These are phyloP conservation scores for Sinocyclocheilus maitianheensis DNA, from an alignment of 2,113 vertebrate genomes.

Conservation along the genomic window DNA sequence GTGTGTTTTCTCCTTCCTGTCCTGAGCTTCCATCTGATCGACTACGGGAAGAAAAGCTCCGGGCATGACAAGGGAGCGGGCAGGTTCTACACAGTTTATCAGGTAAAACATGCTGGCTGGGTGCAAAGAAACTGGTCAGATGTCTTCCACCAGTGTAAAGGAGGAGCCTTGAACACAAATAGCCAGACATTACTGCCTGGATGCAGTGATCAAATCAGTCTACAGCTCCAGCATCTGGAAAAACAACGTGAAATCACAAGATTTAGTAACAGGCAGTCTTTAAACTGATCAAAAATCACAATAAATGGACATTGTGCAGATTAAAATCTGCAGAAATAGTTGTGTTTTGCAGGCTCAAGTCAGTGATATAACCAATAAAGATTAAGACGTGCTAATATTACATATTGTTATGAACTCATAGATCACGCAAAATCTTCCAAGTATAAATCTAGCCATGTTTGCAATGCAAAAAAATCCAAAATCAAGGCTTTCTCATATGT, in stretches of 20 bases:
- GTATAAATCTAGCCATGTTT: not conserved
- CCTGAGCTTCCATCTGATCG: conserved; percentile 32
- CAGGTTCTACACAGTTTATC: not conserved
- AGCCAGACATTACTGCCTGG: conserved; percentile 66
- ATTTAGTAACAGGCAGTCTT: not conserved
- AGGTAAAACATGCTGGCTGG: conserved; percentile 31
- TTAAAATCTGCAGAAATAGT: not conserved
- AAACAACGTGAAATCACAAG: not conserved
- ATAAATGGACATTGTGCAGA: not conserved
- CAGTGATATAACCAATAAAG: not conserved
- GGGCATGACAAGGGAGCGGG: not conserved
- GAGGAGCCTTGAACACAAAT: conserved; percentile 64
- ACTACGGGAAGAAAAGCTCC: conserved; percentile 56
- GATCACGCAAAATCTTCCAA: not conserved
- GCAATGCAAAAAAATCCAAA: not conserved
- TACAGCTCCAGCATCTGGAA: conserved; percentile 40
- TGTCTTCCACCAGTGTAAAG: conserved; percentile 55
- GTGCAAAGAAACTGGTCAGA: not conserved
- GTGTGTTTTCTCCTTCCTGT: conserved; percentile 32
- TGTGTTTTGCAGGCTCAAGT: not conserved
- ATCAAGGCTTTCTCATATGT: not conserved
- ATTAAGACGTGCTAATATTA: not conserved
- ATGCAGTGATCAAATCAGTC: not conserved
- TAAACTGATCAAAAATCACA: not conserved
- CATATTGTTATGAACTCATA: not conserved